These are phyloP conservation scores for Sebastes schlegelii DNA, from an alignment of 2,113 vertebrate genomes.

Conservation along the genomic window DNA sequence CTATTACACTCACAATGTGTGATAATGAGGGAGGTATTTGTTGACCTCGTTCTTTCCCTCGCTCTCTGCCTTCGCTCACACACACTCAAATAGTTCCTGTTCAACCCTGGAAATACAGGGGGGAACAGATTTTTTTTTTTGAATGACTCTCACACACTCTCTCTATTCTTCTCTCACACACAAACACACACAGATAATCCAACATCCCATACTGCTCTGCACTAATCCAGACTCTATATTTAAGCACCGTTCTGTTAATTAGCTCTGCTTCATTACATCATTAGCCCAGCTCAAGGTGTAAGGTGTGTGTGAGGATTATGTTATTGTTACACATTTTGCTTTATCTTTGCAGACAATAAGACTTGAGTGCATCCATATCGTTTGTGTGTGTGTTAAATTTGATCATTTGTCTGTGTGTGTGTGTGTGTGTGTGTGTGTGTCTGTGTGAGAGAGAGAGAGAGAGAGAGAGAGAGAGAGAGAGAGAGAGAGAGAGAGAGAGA, in stretches of 20 bases:
- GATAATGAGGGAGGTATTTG: constrained; percentile 13
- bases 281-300: constrained; percentile 18
- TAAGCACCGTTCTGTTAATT: constrained; percentile 28
- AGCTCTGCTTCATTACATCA: constrained; percentile 32
- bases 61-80: background rate
- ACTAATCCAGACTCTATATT: constrained; percentile 10
- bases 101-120: background rate
- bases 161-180: background rate
- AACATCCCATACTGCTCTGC: background rate
- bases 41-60: no score
- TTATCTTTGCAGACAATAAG: background rate
- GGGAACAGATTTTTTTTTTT: background rate
- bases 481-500: background rate
- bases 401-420: background rate
- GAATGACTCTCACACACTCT: background rate
- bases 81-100: background rate
- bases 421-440: constrained; percentile 23
- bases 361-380: background rate
- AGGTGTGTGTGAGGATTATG: constrained; percentile 29
- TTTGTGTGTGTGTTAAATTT: constrained; percentile 8
- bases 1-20: constrained; percentile 20
- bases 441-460: constrained; percentile 1
- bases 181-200: background rate
- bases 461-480: background rate
- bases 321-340: background rate